These are phyloP conservation scores for Halisarca cf. caerulea DNA, from an alignment of 37 sponge, comb jelly and placozoan species.

Conservation along the genomic window DNA sequence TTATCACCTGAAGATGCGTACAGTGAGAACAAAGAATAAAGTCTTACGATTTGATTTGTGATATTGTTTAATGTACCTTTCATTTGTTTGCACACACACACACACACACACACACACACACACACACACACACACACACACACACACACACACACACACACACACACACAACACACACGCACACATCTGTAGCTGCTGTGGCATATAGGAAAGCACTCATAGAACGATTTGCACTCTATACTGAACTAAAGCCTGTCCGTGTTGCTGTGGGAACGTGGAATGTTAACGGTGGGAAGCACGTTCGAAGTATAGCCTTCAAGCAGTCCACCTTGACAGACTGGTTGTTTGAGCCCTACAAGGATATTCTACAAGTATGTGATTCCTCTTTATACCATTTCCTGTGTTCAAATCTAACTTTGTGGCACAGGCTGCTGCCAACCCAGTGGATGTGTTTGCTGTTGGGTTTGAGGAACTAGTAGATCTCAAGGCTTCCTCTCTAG, in stretches of 20 bases:
- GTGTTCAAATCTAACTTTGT: too few relatives aligned
- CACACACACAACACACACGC: neutral
- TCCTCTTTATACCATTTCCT: too few relatives aligned
- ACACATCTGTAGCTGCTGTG: neutral
- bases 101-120: neutral
- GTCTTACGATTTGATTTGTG: neutral
- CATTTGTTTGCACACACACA: neutral
- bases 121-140: neutral
- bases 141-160: neutral
- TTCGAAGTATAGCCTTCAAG: constrained; percentile 87
- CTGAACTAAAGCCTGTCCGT: constrained; percentile 56
- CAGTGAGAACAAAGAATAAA: too few relatives aligned
- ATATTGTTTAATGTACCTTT: neutral
- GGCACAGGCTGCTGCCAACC: constrained; percentile 1
- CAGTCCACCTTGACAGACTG: constrained; percentile 85
- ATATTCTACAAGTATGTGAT: neutral
- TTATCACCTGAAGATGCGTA: constrained; percentile 53
- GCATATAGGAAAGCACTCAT: constrained; percentile 53
- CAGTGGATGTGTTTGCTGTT: constrained; percentile 84
- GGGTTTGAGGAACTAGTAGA: constrained; percentile 97
- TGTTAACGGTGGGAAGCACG: constrained; percentile 92
- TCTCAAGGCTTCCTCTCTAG: constrained; percentile 88
- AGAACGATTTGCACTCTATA: constrained; percentile 66
- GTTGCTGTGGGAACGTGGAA: constrained; percentile 96
- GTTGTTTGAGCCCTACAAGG: constrained; percentile 77